Base-by-base conservation (phyloP, 2,888 invertebrate genomes). In the Nymphalis c-album region DNA sequence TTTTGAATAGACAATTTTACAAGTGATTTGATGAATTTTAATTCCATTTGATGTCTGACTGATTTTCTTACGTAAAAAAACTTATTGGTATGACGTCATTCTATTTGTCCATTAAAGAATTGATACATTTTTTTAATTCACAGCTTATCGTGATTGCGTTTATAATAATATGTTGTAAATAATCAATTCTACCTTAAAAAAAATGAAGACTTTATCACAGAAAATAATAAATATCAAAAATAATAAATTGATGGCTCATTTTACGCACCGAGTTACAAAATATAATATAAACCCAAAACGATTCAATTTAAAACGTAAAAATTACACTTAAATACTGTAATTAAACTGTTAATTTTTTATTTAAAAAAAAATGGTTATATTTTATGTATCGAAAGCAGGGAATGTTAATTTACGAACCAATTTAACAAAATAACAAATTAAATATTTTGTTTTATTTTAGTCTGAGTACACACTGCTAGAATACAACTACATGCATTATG, bases 201-300 rank as follows among this genome's bases (percentile, higher is more conserved):
- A 72, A 81, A 84, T 78, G 78, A 66, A 72, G 73, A 83, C 85
- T 71, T 73, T 91, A 91, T 91, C 91, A 91, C 91, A 91, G 91
- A 88, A 91, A 89, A 88, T 77, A 88, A 90, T 88, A 88, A 60
- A 77, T 87, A 90, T 88, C 85, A 88, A 85, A 81, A 84, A 85
- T 87, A 77, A 85, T 83, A 79, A 78, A 78, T 81, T 80, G 83
- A 90, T 90, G 90, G 90, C 90, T 86, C 80, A 80, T 77, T 82
- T 82, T 85, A 87, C 85, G 88, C 90, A 88, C 90, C 90, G 82
- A 75, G 77, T 77, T 80, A 78, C 73, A 68, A 77, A 75, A 77
- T 74, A 72, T 35, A 47, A 62, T 66, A 60, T 68, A 63, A 64
- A 60, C 51, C 64, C 26, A 60, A 60, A 69, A 68, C 62, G 60